Evolutionary conservation across 2,113 vertebrate species (phyloP), one percentile per base, ranked within the genome.

Genomic region (Petaurus breviceps): DNA sequence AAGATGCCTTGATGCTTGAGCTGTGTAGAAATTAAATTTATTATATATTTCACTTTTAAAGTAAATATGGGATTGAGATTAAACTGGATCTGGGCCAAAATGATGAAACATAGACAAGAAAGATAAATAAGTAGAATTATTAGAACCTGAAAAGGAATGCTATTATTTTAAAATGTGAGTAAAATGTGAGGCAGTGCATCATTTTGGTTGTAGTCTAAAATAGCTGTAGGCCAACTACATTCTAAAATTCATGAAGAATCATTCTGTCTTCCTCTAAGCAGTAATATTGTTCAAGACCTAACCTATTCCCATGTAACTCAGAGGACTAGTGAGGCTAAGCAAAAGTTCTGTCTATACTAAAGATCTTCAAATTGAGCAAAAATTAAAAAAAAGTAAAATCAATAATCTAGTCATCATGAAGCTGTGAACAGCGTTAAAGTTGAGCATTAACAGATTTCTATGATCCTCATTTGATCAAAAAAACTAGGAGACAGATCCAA

Each of bases 141-240:
- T 51, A 84, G 22, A 94, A 11, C 53, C 47, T 24, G 89, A 23
- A 93, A 94, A 46, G 92, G 6, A 93, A 51, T 91, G 1, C 53
- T 49, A 8, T 6, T 57, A 92, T 94, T 95, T 92, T 95, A 92
- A 94, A 26, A 96, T 68, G 11, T 90, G 68, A 94, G 93, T 95
- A 92, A 94, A 26, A 96, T 68, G 11, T 90, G 68, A 94, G 91
- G 31, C 12, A 68, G 16, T 43, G 37, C 0, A n/a, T 91, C 12
- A 22, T 91, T 91, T 57, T 55, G 91, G 46, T 92, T 12, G n/a
- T 49, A 43, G 47, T 1, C 0, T 7, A 90, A 49, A 46, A 49
- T 84, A 89, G 57, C 95, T 1, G 8, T 96, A 95, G 16, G 90
- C 14, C 3, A 54, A 57, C 50, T 57, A 93, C n/a, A 24, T 0